Evolutionary conservation across 2,888 invertebrate genomes (phyloP), one percentile per base, ranked within the genome.

Genomic region (Drosophila anomelani): DNA sequence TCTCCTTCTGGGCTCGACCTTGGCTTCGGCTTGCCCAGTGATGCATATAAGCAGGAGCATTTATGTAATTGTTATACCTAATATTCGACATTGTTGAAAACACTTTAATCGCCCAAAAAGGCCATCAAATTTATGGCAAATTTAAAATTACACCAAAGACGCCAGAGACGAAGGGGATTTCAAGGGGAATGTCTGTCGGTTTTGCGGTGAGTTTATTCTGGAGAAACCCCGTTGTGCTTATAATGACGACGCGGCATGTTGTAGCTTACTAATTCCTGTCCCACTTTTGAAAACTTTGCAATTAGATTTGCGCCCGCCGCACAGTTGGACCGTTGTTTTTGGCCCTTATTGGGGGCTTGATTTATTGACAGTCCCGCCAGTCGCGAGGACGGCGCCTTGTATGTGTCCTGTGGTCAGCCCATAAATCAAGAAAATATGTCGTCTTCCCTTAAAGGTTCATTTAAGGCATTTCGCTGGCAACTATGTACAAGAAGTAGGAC

Each of bases 11-110:
- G 17, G 17, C 46, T n/a, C 34, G 80, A 61, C 61, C 72, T 82
- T 77, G 80, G 68, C 84, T 72, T 68, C 56, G 59, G 64, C 57
- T 32, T 66, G 66, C 15, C 62, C 69, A 64, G 47, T 75, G 84
- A 81, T 75, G 78, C 76, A 86, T 86, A 86, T 82, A 79, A 83
- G 78, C 76, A 85, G 85, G 66, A 73, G 75, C 79, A 76, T 87
- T 82, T 82, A 85, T 82, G 79, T 84, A 84, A 84, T 84, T 84
- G 85, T 77, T 80, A 80, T 87, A 85, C 79, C 87, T 87, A 85
- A 84, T 82, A 82, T 85, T 79, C 78, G 80, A 75, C 72, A 75
- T 73, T 77, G 54, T 66, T 47, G 79, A 64, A 58, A 61, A 68
- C 73, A 74, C 83, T 85, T 85, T 81, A 85, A 85, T 62, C 71